Conservation (phyloP, 2,113 vertebrate species). For the Anser brachyrhynchus region DNA sequence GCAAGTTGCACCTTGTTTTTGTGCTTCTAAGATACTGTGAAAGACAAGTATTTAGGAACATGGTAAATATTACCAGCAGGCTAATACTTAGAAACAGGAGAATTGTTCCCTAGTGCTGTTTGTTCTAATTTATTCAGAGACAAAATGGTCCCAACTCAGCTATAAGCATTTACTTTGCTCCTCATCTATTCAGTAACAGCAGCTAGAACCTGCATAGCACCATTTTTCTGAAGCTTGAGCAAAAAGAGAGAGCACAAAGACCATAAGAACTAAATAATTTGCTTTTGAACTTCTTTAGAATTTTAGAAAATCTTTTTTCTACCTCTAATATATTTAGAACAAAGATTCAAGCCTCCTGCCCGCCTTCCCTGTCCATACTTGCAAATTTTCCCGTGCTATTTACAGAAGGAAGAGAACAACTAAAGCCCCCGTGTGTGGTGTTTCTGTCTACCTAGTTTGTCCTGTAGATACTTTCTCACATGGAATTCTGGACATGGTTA, state of each 20-base stretch:
- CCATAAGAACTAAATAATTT: neutral
- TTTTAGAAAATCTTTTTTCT: neutral
- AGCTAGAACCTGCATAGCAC: neutral
- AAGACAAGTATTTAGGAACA: neutral
- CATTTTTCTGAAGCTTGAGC: neutral
- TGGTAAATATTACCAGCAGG: neutral
- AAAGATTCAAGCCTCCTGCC: neutral
- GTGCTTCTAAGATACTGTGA: neutral
- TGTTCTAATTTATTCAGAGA: constrained; percentile 5
- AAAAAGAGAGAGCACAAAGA: neutral
- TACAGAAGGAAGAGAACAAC: neutral
- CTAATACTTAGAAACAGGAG: neutral
- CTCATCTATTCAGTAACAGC: neutral
- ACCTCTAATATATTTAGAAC: neutral
- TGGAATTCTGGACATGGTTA: neutral
- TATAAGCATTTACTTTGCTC: neutral
- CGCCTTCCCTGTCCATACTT: rapidly evolving
- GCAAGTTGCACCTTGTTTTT: neutral
- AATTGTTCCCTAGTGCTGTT: neutral
- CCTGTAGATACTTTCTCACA: neutral
- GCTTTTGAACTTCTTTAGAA: neutral
- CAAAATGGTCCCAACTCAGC: neutral
- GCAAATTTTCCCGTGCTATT: neutral
- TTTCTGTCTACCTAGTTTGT: neutral
- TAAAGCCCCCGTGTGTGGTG: neutral